Evolutionary conservation across 1,140 invertebrate genomes (phyloP).

Genomic region (Oncopodura yosiiana): DNA sequence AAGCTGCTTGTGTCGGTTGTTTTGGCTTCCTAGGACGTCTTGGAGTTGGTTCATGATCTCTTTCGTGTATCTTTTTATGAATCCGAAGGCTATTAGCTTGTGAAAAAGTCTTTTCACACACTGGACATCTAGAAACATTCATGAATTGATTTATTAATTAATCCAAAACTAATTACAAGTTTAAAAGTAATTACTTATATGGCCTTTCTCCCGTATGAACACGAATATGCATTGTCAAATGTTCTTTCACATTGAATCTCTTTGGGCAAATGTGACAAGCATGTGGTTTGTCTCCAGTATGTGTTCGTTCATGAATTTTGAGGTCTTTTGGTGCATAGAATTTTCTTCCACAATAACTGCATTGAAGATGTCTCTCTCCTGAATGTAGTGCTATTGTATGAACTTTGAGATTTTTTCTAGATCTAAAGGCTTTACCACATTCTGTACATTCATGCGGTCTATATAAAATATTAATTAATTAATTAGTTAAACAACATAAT

Average conservation of each 20-base stretch:
- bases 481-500: no score
- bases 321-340: constrained; percentile 56
- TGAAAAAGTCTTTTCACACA: constrained; percentile 15
- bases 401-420: constrained; percentile 1
- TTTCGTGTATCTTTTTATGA: constrained; percentile 15
- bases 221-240: constrained; percentile 36
- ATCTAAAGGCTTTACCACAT: constrained; percentile 6
- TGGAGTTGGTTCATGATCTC: neutral
- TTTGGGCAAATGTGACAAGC: constrained; percentile 42
- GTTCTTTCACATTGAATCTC: constrained; percentile 37
- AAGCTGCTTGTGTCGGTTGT: no score
- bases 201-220: constrained; percentile 35
- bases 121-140: no score
- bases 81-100: constrained; percentile 18
- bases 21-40: neutral
- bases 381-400: constrained; percentile 4
- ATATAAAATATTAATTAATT: no score
- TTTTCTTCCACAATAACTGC: constrained; percentile 51
- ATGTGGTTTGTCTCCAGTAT: constrained; percentile 46
- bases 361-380: constrained; percentile 9
- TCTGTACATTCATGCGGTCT: constrained; percentile 4
- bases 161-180: no score
- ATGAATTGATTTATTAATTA: no score
- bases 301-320: constrained; percentile 41
- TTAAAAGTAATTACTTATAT: no score